Percentiles rank a stretch among this genome's conserved stretches.
phyloP scores from a whole-genome alignment of 2,888 invertebrate species.

The Cactoblastis cactorum region DNA sequence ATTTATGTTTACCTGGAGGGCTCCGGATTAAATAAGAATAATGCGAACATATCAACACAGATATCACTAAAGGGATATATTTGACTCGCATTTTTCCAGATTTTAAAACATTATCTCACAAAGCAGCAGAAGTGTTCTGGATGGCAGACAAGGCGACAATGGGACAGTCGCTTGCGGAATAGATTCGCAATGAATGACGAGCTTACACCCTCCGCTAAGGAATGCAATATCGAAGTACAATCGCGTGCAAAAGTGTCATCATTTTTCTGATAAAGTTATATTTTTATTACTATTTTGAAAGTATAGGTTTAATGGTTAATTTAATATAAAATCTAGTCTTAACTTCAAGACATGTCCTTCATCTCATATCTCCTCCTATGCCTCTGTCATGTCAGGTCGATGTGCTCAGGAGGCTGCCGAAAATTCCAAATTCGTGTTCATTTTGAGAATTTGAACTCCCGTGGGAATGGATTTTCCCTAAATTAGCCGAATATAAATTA shows the following conservation, averaged over 20 bases:
- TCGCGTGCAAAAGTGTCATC: neutral
- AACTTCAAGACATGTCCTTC: too few species aligned
- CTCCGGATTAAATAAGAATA: slow-evolving; percentile 41
- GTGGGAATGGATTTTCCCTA: too few species aligned
- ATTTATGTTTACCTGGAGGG: slow-evolving; percentile 38
- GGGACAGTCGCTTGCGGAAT: slow-evolving; percentile 22
- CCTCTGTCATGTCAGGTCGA: too few species aligned
- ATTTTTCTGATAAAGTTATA: neutral
- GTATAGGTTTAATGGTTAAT: too few species aligned
- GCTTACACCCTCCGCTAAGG: neutral
- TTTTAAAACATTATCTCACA: slow-evolving; percentile 18
- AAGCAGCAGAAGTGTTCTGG: slow-evolving; percentile 18
- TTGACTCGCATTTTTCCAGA: slow-evolving; percentile 37
- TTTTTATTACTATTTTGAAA: too few species aligned
- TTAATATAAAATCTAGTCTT: too few species aligned
- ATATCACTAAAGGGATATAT: slow-evolving; percentile 37
- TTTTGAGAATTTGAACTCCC: too few species aligned
- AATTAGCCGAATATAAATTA: too few species aligned
- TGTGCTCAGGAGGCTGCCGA: too few species aligned
- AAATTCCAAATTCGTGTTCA: too few species aligned
- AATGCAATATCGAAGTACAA: slow-evolving; percentile 3
- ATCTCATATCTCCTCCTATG: too few species aligned
- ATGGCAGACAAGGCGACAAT: slow-evolving; percentile 30
- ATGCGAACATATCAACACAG: slow-evolving; percentile 44
- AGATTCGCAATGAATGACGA: slow-evolving; percentile 12